These are phyloP conservation scores for Sphaerophoria rueppellii DNA, from an alignment of 2,888 invertebrate species.

Conservation along the genomic window DNA sequence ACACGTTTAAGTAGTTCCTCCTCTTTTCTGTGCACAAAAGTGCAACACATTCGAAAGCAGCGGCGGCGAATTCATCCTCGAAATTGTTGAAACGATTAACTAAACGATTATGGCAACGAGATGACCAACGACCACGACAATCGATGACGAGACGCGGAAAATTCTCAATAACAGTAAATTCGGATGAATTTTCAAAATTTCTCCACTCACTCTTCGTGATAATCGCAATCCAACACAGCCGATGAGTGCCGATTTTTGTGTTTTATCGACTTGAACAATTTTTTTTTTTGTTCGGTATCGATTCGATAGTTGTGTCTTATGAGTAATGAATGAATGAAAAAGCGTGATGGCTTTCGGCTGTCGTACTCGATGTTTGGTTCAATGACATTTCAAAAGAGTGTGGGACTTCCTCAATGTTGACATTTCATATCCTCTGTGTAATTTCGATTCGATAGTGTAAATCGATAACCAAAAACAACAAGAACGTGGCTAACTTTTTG, in stretches of 20 bases:
- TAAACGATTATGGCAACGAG: constrained; percentile 34
- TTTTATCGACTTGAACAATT: constrained; percentile 51
- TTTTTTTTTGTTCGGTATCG: not conserved
- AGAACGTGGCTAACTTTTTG: not conserved
- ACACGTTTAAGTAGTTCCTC: constrained; percentile 58
- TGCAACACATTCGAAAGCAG: constrained; percentile 31
- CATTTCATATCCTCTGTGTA: not conserved
- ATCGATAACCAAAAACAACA: not conserved
- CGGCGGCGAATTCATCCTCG: not conserved
- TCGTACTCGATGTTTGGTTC: not conserved
- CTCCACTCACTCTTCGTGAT: not conserved
- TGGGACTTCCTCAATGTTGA: not conserved
- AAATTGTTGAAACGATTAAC: constrained; percentile 40
- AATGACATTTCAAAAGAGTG: constrained; percentile 8
- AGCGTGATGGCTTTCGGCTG: constrained; percentile 45
- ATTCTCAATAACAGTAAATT: constrained; percentile 57
- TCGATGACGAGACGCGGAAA: constrained; percentile 46
- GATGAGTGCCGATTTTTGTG: constrained; percentile 45
- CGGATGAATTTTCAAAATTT: constrained; percentile 21
- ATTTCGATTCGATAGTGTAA: not conserved
- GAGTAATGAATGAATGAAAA: constrained; percentile 23
- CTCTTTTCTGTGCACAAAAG: constrained; percentile 2
- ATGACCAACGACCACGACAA: not conserved
- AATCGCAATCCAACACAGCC: not conserved
- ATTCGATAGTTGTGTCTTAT: constrained; percentile 19